Conservation (phyloP, 1,140 invertebrate species). For the Heliothis virescens region DNA sequence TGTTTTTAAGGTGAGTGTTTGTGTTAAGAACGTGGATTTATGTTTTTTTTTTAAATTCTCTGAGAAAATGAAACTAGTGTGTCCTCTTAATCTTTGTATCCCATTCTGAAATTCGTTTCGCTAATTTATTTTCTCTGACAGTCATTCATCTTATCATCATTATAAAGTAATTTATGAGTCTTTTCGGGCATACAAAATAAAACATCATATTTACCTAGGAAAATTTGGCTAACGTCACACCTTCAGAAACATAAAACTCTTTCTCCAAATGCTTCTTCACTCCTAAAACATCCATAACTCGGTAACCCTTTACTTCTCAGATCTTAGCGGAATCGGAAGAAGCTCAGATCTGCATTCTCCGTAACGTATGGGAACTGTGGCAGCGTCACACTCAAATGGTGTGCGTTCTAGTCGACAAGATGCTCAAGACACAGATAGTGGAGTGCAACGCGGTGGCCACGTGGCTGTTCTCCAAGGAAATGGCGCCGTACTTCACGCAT, state of each 20-base stretch:
- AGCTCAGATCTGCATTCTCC: conserved; percentile 97
- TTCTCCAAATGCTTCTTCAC: too few species aligned
- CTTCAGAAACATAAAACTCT: too few species aligned
- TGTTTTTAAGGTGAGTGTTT: conserved; percentile 92
- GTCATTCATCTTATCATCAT: too few species aligned
- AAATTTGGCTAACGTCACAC: too few species aligned
- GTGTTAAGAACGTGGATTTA: conserved; percentile 87
- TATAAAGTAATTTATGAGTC: too few species aligned
- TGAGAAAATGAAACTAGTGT: too few species aligned
- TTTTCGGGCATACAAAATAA: neutral
- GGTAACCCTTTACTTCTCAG: conserved; percentile 73
- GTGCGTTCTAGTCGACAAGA: conserved; percentile 97
- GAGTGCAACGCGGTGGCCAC: conserved; percentile 98
- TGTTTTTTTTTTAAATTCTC: conserved; percentile 63
- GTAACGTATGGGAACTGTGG: conserved; percentile 98
- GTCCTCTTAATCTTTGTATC: too few species aligned
- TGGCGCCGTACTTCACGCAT: conserved; percentile 97
- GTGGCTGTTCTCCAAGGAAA: conserved; percentile 99
- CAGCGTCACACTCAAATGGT: conserved; percentile 98
- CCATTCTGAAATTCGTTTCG: too few species aligned
- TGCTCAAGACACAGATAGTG: conserved; percentile 98
- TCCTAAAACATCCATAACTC: too few species aligned
- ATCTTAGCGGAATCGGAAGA: conserved; percentile 97
- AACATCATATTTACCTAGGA: neutral
- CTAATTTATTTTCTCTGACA: too few species aligned